Conservation (phyloP, 2,113 vertebrate genomes). For the Ibidorhyncha struthersii region DNA sequence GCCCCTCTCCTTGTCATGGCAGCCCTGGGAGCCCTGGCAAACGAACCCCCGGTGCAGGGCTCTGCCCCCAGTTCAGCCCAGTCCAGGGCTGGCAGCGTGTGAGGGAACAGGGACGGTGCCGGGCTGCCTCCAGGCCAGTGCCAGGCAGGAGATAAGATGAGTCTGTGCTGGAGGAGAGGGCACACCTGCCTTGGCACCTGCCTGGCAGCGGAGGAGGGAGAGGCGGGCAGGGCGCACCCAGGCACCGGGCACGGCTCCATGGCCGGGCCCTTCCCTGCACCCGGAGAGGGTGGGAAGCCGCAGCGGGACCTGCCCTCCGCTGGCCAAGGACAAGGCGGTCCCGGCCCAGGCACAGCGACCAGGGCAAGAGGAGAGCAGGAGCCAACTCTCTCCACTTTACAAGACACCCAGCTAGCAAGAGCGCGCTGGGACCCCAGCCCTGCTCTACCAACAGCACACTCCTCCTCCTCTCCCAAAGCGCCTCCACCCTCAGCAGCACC, state of each 20-base stretch:
- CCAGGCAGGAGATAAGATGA: not conserved
- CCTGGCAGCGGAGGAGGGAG: not conserved
- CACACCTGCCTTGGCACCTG: not conserved
- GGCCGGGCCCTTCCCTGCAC: not conserved
- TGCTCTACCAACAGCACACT: not conserved
- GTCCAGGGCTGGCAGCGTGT: not conserved
- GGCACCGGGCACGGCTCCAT: fast-evolving
- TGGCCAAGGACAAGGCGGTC: not conserved
- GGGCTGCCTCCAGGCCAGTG: not conserved
- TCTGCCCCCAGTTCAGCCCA: too few relatives aligned
- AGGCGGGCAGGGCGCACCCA: not conserved
- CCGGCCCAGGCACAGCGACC: not conserved
- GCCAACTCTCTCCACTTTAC: not conserved
- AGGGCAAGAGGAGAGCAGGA: not conserved
- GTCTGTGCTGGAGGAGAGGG: fast-evolving
- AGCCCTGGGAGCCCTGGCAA: too few relatives aligned
- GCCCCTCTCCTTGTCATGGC: not conserved
- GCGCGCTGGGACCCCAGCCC: not conserved
- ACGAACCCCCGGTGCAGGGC: too few relatives aligned
- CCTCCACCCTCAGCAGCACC: not conserved
- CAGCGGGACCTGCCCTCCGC: not conserved
- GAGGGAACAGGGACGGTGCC: too few relatives aligned
- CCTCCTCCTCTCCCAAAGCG: not conserved
- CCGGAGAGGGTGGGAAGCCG: not conserved
- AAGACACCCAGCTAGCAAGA: not conserved